A percentile compares a stretch with the other conserved stretches of the same genome.
Conservation (phyloP, 2,797 vertebrate genomes). For the Acanthurus tractus region DNA sequence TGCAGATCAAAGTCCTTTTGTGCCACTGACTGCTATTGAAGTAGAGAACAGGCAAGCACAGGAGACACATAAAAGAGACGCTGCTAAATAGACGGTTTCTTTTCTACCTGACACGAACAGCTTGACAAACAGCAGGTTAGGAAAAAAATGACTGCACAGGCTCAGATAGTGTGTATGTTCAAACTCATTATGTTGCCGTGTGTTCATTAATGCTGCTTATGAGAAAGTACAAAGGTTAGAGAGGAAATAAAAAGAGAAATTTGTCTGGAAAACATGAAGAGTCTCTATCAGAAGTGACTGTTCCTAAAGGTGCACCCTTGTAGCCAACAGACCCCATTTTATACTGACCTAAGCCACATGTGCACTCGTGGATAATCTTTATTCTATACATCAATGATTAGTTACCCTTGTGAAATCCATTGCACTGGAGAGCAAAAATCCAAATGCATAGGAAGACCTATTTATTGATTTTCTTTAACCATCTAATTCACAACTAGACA, state of each 20-base stretch:
- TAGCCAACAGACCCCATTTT: not conserved
- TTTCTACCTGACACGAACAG: slow-evolving; percentile 47
- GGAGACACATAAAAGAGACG: slow-evolving; percentile 76
- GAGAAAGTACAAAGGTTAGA: not conserved
- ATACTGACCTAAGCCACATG: not conserved
- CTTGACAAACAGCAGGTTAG: slow-evolving; percentile 18
- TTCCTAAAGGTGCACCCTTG: not conserved
- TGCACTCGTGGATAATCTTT: not conserved
- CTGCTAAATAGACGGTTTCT: slow-evolving; percentile 59
- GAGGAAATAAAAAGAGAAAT: not conserved
- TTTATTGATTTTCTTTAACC: not conserved
- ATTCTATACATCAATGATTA: not conserved
- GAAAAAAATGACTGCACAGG: slow-evolving; percentile 4
- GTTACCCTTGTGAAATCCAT: not conserved
- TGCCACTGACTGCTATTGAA: slow-evolving; percentile 75
- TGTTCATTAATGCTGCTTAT: not conserved
- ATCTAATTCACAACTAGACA: not conserved
- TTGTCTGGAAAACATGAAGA: not conserved
- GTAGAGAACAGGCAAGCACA: slow-evolving; percentile 62
- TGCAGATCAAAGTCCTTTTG: slow-evolving; percentile 86
- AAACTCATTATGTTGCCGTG: not conserved
- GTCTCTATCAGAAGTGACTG: not conserved
- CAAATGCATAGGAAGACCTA: not conserved
- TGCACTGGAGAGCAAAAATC: not conserved
- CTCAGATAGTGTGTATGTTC: not conserved